Evolutionary conservation across 2,797 vertebrate genomes (phyloP), one percentile per base, ranked within the genome.

Genomic region (Hozukius guyotensis): DNA sequence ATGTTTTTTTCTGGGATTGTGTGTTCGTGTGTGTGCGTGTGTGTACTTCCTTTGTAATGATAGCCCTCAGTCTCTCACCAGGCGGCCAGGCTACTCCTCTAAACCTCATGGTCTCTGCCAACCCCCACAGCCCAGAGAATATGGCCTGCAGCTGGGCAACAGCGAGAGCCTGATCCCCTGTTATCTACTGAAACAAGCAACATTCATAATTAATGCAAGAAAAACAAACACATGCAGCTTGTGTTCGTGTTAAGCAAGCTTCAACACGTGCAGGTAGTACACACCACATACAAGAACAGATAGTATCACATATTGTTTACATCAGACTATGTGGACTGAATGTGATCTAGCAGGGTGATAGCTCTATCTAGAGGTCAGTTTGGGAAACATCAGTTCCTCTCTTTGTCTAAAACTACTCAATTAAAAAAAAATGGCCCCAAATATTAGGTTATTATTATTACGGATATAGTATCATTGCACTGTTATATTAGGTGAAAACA

Each of bases 111-210:
- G 64, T 70, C 73, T 38, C 14, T 87, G 92, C 89, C 90, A 92
- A 74, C 57, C 72, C 36, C 57, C 27, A n/a, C 42, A 72, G 73
- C 81, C 75, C 70, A 38, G 69, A 87, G 77, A 87, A 84, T 82
- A 85, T 80, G 81, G 78, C 88, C 85, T 89, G 86, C 88, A 92
- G 85, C 91, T 84, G 87, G 81, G 83, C 82, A 72, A 77, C 80
- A 81, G 72, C 81, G 63, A 67, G 59, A 70, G 62, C 42, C 32
- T 4, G 46, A 75, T 38, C 36, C 75, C 87, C 65, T 56, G 59
- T 63, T 13, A 42, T 52, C 63, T 53, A 55, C 67, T 49, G 31
- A 69, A 80, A 75, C 68, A 71, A 32, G 24, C 49, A 29, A 3
- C n/a, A 62, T 60, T 38, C 11, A 38, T 53, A 42, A 87, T 77